Evolutionary conservation across 1,140 invertebrate species (phyloP), one percentile per base, ranked within the genome.

Genomic region (Penaeus indicus): DNA sequence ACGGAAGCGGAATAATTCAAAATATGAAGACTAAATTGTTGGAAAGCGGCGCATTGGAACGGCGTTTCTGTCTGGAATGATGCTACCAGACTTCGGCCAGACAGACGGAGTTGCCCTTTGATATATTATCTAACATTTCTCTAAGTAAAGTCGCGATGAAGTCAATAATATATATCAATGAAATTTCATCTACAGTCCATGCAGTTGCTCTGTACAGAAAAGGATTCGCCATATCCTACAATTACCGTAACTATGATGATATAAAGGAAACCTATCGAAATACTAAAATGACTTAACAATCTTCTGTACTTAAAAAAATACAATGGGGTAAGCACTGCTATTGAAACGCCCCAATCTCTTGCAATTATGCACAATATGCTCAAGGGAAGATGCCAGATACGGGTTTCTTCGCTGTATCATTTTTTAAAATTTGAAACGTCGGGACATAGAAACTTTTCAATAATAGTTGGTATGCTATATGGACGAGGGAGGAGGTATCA

Each of bases 21-120:
- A 32, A 21, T n/a, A 75, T n/a, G 19, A 32, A 25, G 27, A 27
- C 42, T 19, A 27, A 27, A 75, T 19, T 32, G 27, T 38, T 8
- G 72, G 72, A 63, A 63, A 86, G 54, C 11, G 54, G 11, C 54
- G 54, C 54, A 16, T 54, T 54, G 54, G 54, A 54, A 54, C 54
- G 54, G 54, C 54, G 54, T 86, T 86, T 64, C 62, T 77, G 75
- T 86, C 84, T 86, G 84, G 84, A 86, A 86, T 86, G 84, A 86
- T 86, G 84, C 84, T 86, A 86, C 75, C 84, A 86, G 84, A 86
- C 84, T 86, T 64, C 32, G 61, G 84, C 75, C 75, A 86, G 84
- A 86, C 84, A 62, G 72, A 11, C 21, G 72, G 72, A 86, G 84
- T 86, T 86, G 84, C 84, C 84, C 79, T 86, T 79, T 79, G 75